phyloP scores from a whole-genome alignment of 30 jellyfish, hydroid and myxozoan genomes.

The Aurelia aurita complex sp. Pacific region DNA sequence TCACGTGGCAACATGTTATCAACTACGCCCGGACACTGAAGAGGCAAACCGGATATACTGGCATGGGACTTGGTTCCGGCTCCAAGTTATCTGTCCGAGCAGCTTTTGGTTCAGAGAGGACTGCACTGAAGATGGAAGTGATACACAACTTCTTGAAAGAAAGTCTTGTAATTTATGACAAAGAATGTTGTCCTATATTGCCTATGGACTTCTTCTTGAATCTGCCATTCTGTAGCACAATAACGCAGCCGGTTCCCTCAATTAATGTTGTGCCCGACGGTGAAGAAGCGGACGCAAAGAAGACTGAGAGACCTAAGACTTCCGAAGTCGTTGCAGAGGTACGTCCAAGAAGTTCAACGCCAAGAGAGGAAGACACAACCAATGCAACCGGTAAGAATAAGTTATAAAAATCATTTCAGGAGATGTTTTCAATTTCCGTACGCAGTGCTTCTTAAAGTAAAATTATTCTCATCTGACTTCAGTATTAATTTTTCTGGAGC shows the following conservation, averaged over 20 bases:
- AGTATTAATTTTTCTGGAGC: no score
- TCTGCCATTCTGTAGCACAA: conserved; percentile 1
- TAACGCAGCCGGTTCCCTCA: conserved; percentile 20
- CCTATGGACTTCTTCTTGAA: conserved; percentile 64
- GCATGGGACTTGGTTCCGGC: conserved; percentile 54
- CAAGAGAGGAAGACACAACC: conserved; percentile 29
- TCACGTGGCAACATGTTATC: conserved; percentile 78
- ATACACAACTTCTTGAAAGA: conserved; percentile 47
- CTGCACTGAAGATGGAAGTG: conserved; percentile 42
- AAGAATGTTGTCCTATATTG: conserved; percentile 82
- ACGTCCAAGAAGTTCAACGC: neutral
- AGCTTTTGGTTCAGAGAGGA: conserved; percentile 37
- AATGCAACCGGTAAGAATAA: neutral
- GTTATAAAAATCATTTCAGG: no score
- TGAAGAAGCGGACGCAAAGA: conserved; percentile 34
- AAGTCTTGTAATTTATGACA: conserved; percentile 50
- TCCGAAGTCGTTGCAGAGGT: conserved; percentile 8
- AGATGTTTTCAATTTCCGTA: no score
- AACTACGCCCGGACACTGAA: conserved; percentile 52
- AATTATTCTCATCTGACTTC: no score
- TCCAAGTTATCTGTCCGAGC: conserved; percentile 49
- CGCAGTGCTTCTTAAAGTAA: no score
- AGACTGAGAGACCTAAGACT: neutral
- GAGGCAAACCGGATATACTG: conserved; percentile 52
- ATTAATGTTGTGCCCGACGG: conserved; percentile 29